phyloP scores from a whole-genome alignment of 2,888 invertebrate species.

The Oxytorus armatus region DNA sequence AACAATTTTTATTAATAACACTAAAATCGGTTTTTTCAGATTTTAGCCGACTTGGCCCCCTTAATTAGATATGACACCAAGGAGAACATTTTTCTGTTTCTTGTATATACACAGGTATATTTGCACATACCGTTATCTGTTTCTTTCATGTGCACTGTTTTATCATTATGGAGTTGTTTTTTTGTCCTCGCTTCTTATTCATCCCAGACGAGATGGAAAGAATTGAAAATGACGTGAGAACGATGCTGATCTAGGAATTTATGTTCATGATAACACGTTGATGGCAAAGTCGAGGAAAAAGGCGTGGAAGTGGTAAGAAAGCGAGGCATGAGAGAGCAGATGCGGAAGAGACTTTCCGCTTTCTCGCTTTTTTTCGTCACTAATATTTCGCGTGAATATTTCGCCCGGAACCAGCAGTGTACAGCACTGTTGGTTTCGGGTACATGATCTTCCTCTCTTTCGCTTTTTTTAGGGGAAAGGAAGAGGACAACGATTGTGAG shows the following conservation, averaged over 20 bases:
- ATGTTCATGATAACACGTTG: background rate
- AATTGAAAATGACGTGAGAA: slow-evolving; percentile 30
- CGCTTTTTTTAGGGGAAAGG: background rate
- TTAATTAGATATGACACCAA: too few species aligned
- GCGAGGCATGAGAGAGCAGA: slow-evolving; percentile 41
- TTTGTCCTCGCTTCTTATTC: slow-evolving; percentile 10
- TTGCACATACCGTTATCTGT: too few species aligned
- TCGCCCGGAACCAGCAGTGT: slow-evolving; percentile 66
- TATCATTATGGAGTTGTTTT: background rate
- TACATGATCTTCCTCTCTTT: slow-evolving; percentile 13
- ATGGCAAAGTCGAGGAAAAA: slow-evolving; percentile 11
- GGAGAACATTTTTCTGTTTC: too few species aligned
- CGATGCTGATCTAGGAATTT: slow-evolving; percentile 6
- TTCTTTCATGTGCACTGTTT: slow-evolving; percentile 23
- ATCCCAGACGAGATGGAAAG: slow-evolving; percentile 2
- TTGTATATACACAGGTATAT: too few species aligned
- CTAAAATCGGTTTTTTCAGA: too few species aligned
- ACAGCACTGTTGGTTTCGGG: too few species aligned
- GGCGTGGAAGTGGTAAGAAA: slow-evolving; percentile 18
- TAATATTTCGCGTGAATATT: slow-evolving; percentile 51
- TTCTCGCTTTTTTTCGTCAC: slow-evolving; percentile 51
- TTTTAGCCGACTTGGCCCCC: too few species aligned
- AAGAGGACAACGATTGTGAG: slow-evolving; percentile 23
- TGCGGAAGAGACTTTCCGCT: slow-evolving; percentile 61
- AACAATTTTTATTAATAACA: too few species aligned